Conservation (phyloP, 2,888 invertebrate species). For the Allophyes oxyacanthae region DNA sequence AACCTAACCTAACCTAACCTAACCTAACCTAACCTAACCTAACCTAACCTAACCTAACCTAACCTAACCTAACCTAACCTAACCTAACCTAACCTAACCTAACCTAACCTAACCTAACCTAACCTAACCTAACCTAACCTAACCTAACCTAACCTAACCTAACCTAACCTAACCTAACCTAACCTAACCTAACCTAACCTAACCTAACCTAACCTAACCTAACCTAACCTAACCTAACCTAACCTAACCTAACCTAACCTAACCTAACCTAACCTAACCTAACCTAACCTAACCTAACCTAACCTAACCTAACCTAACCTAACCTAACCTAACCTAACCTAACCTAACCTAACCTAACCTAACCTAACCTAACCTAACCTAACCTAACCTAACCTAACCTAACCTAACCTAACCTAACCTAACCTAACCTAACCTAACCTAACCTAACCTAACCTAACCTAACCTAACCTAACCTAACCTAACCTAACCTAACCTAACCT, state of each 20-base stretch:
- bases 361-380: constrained; percentile 44
- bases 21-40: constrained; percentile 30
- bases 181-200: constrained; percentile 34
- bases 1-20: constrained; percentile 30
- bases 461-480: constrained; percentile 9
- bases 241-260: constrained; percentile 38
- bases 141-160: constrained; percentile 42
- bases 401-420: constrained; percentile 43
- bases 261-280: constrained; percentile 44
- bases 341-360: constrained; percentile 44
- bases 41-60: constrained; percentile 35
- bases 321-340: constrained; percentile 45
- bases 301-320: constrained; percentile 43
- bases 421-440: constrained; percentile 21
- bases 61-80: constrained; percentile 36
- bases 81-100: constrained; percentile 42
- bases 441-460: constrained; percentile 4
- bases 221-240: constrained; percentile 34
- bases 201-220: constrained; percentile 52
- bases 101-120: constrained; percentile 40
- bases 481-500: constrained; percentile 7
- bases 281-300: constrained; percentile 48
- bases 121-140: constrained; percentile 46
- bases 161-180: constrained; percentile 36
- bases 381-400: constrained; percentile 46